Evolutionary conservation across 2,113 vertebrate genomes (phyloP), one percentile per base, ranked within the genome.

Genomic region (Rhynchopsitta pachyrhyncha): DNA sequence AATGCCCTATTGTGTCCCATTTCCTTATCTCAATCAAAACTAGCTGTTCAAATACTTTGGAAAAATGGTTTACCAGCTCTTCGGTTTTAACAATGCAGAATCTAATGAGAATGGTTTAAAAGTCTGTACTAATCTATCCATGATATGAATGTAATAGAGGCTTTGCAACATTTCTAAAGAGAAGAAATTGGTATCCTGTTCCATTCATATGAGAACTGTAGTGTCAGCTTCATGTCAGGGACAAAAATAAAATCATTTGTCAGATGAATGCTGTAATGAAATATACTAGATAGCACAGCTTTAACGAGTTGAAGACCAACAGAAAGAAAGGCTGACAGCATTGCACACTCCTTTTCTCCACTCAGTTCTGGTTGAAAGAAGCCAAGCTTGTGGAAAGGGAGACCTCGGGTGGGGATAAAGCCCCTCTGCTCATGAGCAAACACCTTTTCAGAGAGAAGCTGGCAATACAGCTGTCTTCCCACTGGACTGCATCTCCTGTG

Each of bases 221-320:
- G 7, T 37, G 24, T 86, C 39, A 74, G 28, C 50, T 86, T 89
- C 47, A 24, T 33, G 31, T 66, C 33, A 86, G 53, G 37, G 27
- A 37, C 20, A 83, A 96, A 77, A 88, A 25, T 47, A 82, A 84
- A 76, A 27, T 74, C 13, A 28, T 53, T 66, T 82, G 39, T 78
- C 70, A 73, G 29, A 73, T 0, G 2, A 75, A 16, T 67, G 17
- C 14, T 86, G 3, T 81, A 62, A 71, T 49, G 62, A 84, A 92
- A 87, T 44, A 25, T 3, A 14, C 9, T 19, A 4, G 10, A 33
- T 35, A 84, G 24, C 15, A 82, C 11, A 71, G 27, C 31, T 77
- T 13, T 55, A 35, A 7, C 11, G n/a, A 68, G 18, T 24, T 20
- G 27, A 42, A 60, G 57, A 80, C 3, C 0, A 0, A 46, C 23